A percentile compares a stretch with the other conserved stretches of the same genome.
Conservation (phyloP, 2,113 vertebrate genomes). For the Speoplatyrhinus poulsoni region DNA sequence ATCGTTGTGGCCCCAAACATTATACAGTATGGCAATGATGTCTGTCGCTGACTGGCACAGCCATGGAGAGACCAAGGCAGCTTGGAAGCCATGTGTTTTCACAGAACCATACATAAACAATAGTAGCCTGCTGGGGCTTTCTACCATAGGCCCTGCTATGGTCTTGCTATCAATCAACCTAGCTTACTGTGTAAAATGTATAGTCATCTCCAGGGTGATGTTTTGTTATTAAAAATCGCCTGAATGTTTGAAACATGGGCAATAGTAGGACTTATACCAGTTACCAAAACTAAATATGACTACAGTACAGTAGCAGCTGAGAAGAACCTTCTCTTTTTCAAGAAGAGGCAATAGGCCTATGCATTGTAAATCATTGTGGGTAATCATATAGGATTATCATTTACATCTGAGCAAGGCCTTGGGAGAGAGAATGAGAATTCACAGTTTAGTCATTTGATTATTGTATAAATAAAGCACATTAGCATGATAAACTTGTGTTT, state of each 20-base stretch:
- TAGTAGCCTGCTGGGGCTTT: slow-evolving; percentile 28
- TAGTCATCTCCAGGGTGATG: background rate
- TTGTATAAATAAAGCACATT: too few species aligned
- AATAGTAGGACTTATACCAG: background rate
- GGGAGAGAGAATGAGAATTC: background rate
- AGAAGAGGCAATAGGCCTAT: background rate
- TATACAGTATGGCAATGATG: slow-evolving; percentile 43
- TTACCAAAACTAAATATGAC: slow-evolving; percentile 9
- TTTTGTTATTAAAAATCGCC: slow-evolving; percentile 13
- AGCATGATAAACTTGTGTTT: too few species aligned
- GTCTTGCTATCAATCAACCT: slow-evolving; percentile 34
- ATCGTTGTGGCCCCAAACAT: slow-evolving; percentile 33
- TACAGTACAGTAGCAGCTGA: background rate
- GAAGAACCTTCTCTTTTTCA: background rate
- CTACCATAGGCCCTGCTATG: slow-evolving; percentile 7
- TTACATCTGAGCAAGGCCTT: too few species aligned
- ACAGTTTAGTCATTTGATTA: background rate
- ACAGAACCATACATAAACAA: slow-evolving; percentile 51
- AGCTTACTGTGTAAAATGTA: background rate
- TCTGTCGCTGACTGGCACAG: slow-evolving; percentile 24
- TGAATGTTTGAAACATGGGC: background rate
- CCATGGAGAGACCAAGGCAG: slow-evolving; percentile 28
- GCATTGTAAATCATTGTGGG: background rate
- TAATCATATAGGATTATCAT: too few species aligned
- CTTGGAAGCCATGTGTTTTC: slow-evolving; percentile 42